These are phyloP conservation scores for Gonatopus flavifemur DNA, from an alignment of 1,140 invertebrate genomes.

Conservation along the genomic window DNA sequence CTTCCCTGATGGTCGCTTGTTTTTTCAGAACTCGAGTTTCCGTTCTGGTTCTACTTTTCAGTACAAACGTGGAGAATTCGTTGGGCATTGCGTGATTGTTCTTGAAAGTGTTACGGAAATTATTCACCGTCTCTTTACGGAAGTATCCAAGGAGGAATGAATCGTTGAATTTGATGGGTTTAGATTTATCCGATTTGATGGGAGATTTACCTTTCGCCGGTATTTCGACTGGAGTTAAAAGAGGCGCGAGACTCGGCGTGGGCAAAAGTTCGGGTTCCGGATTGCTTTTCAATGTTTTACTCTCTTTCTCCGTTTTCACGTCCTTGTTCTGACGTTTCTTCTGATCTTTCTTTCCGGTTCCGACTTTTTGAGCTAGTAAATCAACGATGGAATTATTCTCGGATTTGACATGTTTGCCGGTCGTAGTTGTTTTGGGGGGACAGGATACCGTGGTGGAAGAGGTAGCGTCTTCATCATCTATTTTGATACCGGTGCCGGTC, in stretches of 20 bases:
- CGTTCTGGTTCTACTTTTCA: constrained; percentile 74
- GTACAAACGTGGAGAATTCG: constrained; percentile 70
- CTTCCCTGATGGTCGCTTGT: constrained; percentile 75
- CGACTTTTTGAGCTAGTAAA: constrained; percentile 65
- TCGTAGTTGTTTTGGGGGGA: constrained; percentile 48
- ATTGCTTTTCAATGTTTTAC: constrained; percentile 36
- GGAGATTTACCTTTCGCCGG: constrained; percentile 53
- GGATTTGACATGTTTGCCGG: constrained; percentile 22
- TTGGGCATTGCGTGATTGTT: constrained; percentile 62
- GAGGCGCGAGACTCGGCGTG: constrained; percentile 54
- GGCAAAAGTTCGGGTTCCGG: constrained; percentile 65
- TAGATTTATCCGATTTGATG: constrained; percentile 52
- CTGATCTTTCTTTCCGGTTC: constrained; percentile 59
- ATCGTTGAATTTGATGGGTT: constrained; percentile 61
- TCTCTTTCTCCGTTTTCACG: constrained; percentile 33
- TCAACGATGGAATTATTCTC: constrained; percentile 67
- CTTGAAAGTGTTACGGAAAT: constrained; percentile 69
- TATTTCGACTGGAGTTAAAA: constrained; percentile 25
- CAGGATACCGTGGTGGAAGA: constrained; percentile 63
- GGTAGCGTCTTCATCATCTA: constrained; percentile 68
- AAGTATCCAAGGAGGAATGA: constrained; percentile 64
- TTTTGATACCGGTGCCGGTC: constrained; percentile 61
- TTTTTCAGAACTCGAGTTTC: constrained; percentile 76
- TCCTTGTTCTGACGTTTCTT: constrained; percentile 60
- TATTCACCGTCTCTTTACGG: constrained; percentile 70